Conservation (phyloP, 53 echinoderm and acorn worm genomes). For the Astropecten irregularis region DNA sequence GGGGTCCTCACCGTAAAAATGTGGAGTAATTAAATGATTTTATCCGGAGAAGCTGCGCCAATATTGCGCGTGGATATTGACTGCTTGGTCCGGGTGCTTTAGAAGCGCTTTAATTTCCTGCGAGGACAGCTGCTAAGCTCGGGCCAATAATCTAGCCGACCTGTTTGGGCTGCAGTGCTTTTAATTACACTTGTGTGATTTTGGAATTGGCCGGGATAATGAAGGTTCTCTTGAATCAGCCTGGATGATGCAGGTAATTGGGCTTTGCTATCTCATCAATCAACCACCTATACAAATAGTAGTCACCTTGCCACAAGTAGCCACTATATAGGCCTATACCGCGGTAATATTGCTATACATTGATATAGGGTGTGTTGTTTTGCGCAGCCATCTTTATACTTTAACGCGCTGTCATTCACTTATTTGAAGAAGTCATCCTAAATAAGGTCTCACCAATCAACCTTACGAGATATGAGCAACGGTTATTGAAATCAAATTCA, state of each 20-base stretch:
- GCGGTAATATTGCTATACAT: no score
- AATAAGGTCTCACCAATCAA: no score
- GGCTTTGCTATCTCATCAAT: slow-evolving; percentile 46
- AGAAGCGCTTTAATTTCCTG: slow-evolving; percentile 58
- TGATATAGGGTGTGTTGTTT: no score
- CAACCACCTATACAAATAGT: slow-evolving; percentile 43
- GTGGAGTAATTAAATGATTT: slow-evolving; percentile 61
- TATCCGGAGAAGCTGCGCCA: slow-evolving; percentile 53
- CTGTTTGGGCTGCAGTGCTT: slow-evolving; percentile 56
- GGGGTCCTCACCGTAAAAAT: slow-evolving; percentile 62
- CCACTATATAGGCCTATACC: no score
- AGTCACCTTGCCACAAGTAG: slow-evolving; percentile 31
- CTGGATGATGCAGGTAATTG: slow-evolving; percentile 46
- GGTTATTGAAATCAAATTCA: no score
- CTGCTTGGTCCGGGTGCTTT: slow-evolving; percentile 53
- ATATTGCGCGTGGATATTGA: slow-evolving; percentile 58
- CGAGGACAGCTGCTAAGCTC: slow-evolving; percentile 52
- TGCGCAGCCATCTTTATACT: no score
- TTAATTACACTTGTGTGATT: slow-evolving; percentile 63
- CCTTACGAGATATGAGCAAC: no score
- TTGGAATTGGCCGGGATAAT: slow-evolving; percentile 58
- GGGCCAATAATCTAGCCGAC: slow-evolving; percentile 49
- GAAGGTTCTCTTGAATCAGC: slow-evolving; percentile 34
- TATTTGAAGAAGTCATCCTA: no score
- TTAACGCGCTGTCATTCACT: no score